Evolutionary conservation across 2,113 vertebrate genomes (phyloP), one percentile per base, ranked within the genome.

Genomic region (Argyrosomus japonicus): DNA sequence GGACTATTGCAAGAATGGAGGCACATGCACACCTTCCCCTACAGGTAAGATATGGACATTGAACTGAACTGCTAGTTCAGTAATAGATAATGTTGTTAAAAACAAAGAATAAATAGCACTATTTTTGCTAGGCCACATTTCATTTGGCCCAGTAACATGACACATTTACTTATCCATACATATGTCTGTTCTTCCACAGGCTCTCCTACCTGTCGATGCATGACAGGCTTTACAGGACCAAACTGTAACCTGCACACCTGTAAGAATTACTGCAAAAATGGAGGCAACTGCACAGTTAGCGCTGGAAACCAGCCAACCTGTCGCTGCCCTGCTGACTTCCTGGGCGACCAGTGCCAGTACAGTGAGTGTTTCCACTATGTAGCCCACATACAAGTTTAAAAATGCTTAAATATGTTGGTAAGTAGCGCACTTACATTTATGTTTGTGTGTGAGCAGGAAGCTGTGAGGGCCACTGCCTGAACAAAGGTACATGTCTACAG

Each of bases 341-440:
- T 97, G 58, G 98, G 98, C 0, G 96, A 99, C 92, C 96, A 96
- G 90, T 99, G 98, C 95, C 98, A 98, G 89, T 99, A 96, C 93
- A 93, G 98, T 99, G 93, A 97, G 98, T 97, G 84, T 61, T 75
- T 17, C 29, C 2, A 0, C 61, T 65, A 1, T 68, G 15, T 27
- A 12, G 36, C 56, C 2, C 4, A 57, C 9, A 15, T 50, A 3
- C 36, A 8, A 40, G 36, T 40, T 8, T 40, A 40, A 40, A 40
- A 40, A 36, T 36, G 32, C 32, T 36, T 36, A 1, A 36, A 36
- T 36, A 8, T 36, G 6, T 1, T 0, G 14, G 1, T 51, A 60
- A 62, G 51, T 19, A 25, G 27, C 60, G 36, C 32, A 36, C 63
- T 68, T n/a, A 18, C 0, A 14, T 50, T 12, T 79, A 2, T 69